Conservation (phyloP, 2,888 invertebrate species). For the Acronicta psi region DNA sequence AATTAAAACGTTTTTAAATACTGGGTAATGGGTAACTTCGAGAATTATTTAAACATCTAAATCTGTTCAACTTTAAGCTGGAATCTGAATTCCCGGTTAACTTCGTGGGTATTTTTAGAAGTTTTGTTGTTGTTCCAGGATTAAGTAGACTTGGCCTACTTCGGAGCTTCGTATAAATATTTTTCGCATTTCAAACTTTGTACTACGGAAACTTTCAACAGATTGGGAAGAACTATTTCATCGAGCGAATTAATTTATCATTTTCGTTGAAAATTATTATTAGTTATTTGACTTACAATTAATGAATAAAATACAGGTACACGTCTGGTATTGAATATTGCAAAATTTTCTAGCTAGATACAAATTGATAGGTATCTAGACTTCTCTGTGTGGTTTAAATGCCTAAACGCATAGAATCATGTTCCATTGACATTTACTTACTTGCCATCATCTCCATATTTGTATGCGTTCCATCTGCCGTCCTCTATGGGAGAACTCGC, state of each 20-base stretch:
- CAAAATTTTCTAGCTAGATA: constrained; percentile 2
- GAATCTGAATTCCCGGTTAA: constrained; percentile 38
- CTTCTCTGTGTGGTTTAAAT: constrained; percentile 34
- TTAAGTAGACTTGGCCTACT: constrained; percentile 46
- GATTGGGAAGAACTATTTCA: constrained; percentile 15
- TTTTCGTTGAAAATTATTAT: no score
- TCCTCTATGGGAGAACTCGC: constrained; percentile 73
- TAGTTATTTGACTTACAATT: no score
- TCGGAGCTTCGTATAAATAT: constrained; percentile 19
- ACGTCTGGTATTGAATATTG: constrained; percentile 20
- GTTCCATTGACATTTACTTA: constrained; percentile 76
- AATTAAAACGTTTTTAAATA: constrained; percentile 18
- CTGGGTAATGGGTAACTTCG: constrained; percentile 7
- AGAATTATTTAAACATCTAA: constrained; percentile 24
- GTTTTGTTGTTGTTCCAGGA: constrained; percentile 36
- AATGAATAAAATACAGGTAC: constrained; percentile 1
- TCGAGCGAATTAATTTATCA: background rate
- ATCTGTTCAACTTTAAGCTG: constrained; percentile 30
- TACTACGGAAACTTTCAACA: constrained; percentile 15
- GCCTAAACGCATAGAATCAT: constrained; percentile 54
- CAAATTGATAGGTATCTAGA: constrained; percentile 28
- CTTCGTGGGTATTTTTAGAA: constrained; percentile 36
- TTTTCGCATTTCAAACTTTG: constrained; percentile 31
- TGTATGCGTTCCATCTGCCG: constrained; percentile 81
- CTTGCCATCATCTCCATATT: constrained; percentile 81